Conservation (phyloP, 2,797 vertebrate species). For the Lutra lutra region DNA sequence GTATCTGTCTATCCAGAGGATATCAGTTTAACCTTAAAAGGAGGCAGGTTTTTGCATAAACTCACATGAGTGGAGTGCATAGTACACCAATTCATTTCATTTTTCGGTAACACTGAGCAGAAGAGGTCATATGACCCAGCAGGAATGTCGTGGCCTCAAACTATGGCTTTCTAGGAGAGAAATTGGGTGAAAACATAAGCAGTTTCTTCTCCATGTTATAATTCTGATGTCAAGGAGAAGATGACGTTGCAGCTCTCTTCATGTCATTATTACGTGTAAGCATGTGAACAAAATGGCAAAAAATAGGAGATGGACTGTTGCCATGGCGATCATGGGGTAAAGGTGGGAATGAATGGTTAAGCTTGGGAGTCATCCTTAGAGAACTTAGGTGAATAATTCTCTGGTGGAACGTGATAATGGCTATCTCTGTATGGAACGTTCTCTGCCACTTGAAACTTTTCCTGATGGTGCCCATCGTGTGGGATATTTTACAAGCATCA, state of each 20-base stretch:
- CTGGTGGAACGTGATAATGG: neutral
- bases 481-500: neutral
- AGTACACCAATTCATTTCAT: neutral
- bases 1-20: neutral
- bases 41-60: neutral
- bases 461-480: neutral
- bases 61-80: neutral
- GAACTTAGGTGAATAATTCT: neutral
- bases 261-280: neutral
- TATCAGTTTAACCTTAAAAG: neutral
- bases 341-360: neutral
- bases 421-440: neutral
- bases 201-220: neutral
- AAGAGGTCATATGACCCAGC: neutral
- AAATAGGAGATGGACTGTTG: neutral
- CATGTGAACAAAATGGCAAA: neutral
- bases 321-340: neutral
- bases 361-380: neutral
- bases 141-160: neutral
- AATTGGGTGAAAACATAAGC: neutral
- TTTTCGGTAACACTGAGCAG: neutral
- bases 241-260: neutral
- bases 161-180: neutral
- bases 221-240: neutral
- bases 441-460: neutral